phyloP scores from a whole-genome alignment of 2,797 vertebrate species.

The Chaunax sp. region DNA sequence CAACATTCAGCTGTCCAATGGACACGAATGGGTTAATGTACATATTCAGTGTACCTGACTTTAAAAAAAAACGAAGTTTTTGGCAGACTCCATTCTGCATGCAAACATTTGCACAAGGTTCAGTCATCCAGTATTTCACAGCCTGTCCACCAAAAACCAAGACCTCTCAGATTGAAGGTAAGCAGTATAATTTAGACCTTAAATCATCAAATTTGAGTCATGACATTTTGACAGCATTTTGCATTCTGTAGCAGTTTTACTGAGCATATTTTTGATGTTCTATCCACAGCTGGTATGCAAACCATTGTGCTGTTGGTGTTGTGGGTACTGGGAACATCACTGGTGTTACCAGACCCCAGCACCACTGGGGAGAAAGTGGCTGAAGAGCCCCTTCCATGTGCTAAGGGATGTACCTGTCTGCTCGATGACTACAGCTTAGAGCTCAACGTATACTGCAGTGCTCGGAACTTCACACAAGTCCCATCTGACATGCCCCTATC shows the following conservation, averaged over 20 bases:
- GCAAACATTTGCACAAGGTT: conserved; percentile 76
- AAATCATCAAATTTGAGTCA: not conserved
- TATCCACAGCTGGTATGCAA: conserved; percentile 78
- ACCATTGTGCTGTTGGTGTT: conserved; percentile 74
- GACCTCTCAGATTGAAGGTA: conserved; percentile 73
- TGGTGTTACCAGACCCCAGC: conserved; percentile 74
- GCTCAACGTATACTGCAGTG: conserved; percentile 93
- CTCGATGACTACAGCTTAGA: conserved; percentile 88
- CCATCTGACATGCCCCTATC: conserved; percentile 84
- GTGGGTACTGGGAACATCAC: conserved; percentile 78
- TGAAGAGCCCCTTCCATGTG: conserved; percentile 84
- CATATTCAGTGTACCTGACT: conserved; percentile 56
- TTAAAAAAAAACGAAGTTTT: conserved; percentile 53
- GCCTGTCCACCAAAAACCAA: conserved; percentile 51
- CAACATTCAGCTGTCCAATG: conserved; percentile 5
- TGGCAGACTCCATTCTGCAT: conserved; percentile 69
- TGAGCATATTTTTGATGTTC: conserved; percentile 24
- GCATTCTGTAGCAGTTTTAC: not conserved
- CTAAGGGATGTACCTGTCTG: conserved; percentile 87
- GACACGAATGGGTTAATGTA: conserved; percentile 82
- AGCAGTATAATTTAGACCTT: conserved; percentile 17
- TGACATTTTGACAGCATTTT: not conserved
- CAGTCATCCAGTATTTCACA: conserved; percentile 66
- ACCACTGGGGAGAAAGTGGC: conserved; percentile 58
- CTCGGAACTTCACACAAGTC: conserved; percentile 85